Percentiles rank a stretch among this genome's conserved stretches.
Evolutionary conservation across 2,113 vertebrate species (phyloP).

Genomic region (Antechinus flavipes): DNA sequence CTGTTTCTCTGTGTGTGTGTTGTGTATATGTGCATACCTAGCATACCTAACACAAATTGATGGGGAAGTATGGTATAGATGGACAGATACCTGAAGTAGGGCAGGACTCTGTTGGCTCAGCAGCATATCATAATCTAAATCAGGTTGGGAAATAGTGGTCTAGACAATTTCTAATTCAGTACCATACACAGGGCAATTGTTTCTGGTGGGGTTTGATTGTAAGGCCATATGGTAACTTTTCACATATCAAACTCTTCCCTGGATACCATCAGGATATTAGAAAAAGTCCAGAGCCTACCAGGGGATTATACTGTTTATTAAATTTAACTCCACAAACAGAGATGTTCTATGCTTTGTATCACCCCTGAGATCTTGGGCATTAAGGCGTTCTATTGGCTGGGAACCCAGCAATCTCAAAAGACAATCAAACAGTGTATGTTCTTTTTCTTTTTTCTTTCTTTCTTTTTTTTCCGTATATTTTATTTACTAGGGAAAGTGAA

Average conservation of each 20-base stretch:
- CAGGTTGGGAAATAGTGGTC: background rate
- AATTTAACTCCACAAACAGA: constrained; percentile 79
- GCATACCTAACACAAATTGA: background rate
- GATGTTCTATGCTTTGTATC: constrained; percentile 77
- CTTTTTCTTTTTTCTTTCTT: constrained; percentile 61
- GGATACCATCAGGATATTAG: constrained; percentile 79
- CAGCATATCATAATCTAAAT: background rate
- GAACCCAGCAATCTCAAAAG: constrained; percentile 78
- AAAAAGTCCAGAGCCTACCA: constrained; percentile 73
- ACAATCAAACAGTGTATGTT: constrained; percentile 78
- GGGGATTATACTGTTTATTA: constrained; percentile 81
- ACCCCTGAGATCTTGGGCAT: constrained; percentile 77
- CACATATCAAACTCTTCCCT: constrained; percentile 74
- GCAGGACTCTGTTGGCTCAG: background rate
- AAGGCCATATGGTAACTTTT: constrained; percentile 74
- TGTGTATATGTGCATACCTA: background rate
- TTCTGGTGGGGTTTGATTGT: constrained; percentile 58
- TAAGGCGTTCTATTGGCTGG: constrained; percentile 80
- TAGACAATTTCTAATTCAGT: constrained; percentile 35
- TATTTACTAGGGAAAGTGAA: constrained; percentile 78
- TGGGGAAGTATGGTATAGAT: background rate
- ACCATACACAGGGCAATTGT: constrained; percentile 59
- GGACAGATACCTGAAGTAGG: background rate
- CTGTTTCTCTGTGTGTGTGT: background rate
- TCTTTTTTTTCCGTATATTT: constrained; percentile 42